These are phyloP conservation scores for Ammodytes dubius DNA, from an alignment of 2,113 vertebrate genomes.

Conservation along the genomic window DNA sequence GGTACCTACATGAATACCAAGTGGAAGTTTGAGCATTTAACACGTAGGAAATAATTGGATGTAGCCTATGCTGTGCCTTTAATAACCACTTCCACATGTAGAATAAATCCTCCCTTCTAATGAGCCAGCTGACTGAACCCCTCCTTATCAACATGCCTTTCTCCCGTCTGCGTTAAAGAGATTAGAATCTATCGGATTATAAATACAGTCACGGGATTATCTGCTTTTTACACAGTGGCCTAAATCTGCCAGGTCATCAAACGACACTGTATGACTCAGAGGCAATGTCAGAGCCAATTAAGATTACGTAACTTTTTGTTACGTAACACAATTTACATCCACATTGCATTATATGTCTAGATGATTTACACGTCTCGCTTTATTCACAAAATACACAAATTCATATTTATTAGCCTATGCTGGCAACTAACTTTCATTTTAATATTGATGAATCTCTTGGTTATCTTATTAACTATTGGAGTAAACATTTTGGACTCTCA, in stretches of 20 bases:
- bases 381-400: neutral
- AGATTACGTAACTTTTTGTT: neutral
- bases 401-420: neutral
- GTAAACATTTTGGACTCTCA: too few species aligned
- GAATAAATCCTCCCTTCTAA: neutral
- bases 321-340: neutral
- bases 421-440: neutral
- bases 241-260: constrained; percentile 70
- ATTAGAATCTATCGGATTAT: constrained; percentile 72
- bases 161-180: constrained; percentile 53
- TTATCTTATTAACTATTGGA: neutral
- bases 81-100: neutral
- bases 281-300: constrained; percentile 22
- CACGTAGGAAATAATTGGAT: neutral
- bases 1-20: neutral
- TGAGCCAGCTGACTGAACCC: constrained; percentile 36
- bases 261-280: constrained; percentile 38
- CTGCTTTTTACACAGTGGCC: constrained; percentile 48
- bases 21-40: neutral
- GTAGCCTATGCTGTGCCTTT: neutral
- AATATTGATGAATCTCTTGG: neutral
- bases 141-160: constrained; percentile 69
- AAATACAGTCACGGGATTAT: constrained; percentile 65
- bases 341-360: too few species aligned
- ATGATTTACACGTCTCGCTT: neutral